Conservation (phyloP, 2,113 vertebrate genomes). For the Mesocricetus auratus region DNA sequence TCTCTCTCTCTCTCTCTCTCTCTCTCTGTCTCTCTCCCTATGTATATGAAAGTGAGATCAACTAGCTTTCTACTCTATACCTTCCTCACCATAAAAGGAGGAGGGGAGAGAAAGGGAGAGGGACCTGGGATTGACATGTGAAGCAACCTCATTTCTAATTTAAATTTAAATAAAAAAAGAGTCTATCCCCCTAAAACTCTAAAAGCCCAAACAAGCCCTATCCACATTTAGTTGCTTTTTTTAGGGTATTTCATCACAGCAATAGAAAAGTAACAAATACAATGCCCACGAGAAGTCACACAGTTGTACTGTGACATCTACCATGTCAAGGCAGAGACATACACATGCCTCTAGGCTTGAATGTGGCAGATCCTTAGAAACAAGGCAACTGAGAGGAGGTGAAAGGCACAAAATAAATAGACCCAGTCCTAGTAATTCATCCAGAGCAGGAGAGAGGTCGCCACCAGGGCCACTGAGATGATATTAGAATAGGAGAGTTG, state of each 20-base stretch:
- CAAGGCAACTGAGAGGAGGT: background rate
- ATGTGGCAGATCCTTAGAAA: background rate
- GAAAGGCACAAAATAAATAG: constrained; percentile 31
- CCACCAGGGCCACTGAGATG: background rate
- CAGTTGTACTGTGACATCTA: rapidly evolving
- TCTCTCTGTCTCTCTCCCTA: too few species aligned
- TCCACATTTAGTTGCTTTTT: background rate
- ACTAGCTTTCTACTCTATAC: too few species aligned
- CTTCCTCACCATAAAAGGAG: background rate
- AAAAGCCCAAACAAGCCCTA: background rate
- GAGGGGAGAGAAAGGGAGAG: too few species aligned
- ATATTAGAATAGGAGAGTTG: rapidly evolving
- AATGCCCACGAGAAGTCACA: background rate
- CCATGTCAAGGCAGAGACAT: rapidly evolving
- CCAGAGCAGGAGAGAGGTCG: background rate
- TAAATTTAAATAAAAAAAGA: too few species aligned
- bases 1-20: too few species aligned
- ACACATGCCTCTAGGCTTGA: background rate
- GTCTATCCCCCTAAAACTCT: background rate
- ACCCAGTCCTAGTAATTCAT: background rate
- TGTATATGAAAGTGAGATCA: background rate
- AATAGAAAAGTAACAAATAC: background rate
- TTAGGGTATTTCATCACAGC: background rate
- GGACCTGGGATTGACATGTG: too few species aligned
- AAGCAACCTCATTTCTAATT: too few species aligned